These are phyloP conservation scores for Mormyrus iriodes DNA, from an alignment of 2,113 vertebrate genomes.

Conservation along the genomic window DNA sequence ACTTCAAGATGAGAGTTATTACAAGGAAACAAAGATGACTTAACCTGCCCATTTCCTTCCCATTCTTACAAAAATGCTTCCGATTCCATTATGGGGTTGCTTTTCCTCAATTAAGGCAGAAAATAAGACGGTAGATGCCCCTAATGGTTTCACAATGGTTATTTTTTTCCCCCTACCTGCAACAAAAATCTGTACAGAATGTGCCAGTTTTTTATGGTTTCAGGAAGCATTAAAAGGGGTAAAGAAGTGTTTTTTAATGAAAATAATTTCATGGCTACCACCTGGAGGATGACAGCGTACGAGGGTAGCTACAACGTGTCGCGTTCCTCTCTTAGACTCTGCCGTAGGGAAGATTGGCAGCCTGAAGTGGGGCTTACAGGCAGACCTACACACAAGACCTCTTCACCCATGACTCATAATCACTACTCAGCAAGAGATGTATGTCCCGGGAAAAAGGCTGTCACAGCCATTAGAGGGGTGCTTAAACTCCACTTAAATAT, in stretches of 20 bases:
- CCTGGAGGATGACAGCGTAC: conserved; percentile 84
- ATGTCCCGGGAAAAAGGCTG: conserved; percentile 94
- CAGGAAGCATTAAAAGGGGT: conserved; percentile 64
- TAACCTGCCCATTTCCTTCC: conserved; percentile 57
- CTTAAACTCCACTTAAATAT: conserved; percentile 99
- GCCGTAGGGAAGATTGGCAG: conserved; percentile 93
- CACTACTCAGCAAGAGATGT: conserved; percentile 96
- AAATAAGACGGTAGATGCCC: conserved; percentile 49
- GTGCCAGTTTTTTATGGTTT: conserved; percentile 59
- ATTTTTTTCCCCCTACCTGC: conserved; percentile 26
- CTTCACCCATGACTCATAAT: conserved; percentile 98
- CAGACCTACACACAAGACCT: conserved; percentile 95
- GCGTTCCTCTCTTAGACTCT: conserved; percentile 74
- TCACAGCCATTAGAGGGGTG: conserved; percentile 97
- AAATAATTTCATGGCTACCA: conserved; percentile 89
- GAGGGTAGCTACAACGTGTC: conserved; percentile 82
- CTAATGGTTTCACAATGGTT: conserved; percentile 51
- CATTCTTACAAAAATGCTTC: conserved; percentile 61
- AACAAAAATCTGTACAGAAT: conserved; percentile 54
- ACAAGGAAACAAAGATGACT: conserved; percentile 66
- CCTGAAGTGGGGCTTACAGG: conserved; percentile 93
- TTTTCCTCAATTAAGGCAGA: conserved; percentile 66
- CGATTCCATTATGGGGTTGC: conserved; percentile 68
- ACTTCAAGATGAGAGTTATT: conserved; percentile 64
- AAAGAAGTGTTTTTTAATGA: conserved; percentile 70